Percentiles rank a stretch among this genome's conserved stretches.
Conservation (phyloP, 2,888 invertebrate species). For the Ennomos fuscantarius region DNA sequence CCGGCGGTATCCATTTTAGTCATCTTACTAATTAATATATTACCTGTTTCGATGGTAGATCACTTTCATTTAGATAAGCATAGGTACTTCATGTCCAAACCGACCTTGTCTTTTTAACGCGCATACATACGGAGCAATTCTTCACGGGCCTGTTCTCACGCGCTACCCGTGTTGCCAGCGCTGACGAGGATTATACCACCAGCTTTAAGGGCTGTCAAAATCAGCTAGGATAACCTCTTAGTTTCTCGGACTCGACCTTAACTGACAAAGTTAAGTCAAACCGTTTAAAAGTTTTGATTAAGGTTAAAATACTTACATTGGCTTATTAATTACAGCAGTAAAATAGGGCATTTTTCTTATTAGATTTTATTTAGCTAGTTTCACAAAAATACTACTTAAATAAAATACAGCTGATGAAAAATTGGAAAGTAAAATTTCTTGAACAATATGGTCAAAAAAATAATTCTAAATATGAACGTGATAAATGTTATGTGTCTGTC, state of each 20-base stretch:
- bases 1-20: too few relatives aligned
- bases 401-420: too few relatives aligned
- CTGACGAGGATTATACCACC: slow-evolving; percentile 64
- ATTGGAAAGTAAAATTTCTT: too few relatives aligned
- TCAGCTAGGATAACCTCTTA: slow-evolving; percentile 3
- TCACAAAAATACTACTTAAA: too few relatives aligned
- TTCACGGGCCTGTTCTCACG: slow-evolving; percentile 76
- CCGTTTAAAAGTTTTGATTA: slow-evolving; percentile 17
- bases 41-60: too few relatives aligned
- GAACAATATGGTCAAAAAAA: too few relatives aligned
- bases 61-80: too few relatives aligned
- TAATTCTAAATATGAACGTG: too few relatives aligned
- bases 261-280: slow-evolving; percentile 7
- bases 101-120: slow-evolving; percentile 38
- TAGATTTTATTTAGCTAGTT: too few relatives aligned
- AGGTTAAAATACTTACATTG: slow-evolving; percentile 2
- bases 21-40: too few relatives aligned
- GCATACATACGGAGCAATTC: slow-evolving; percentile 46
- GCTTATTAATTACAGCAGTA: not conserved
- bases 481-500: too few relatives aligned
- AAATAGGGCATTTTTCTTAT: too few relatives aligned
- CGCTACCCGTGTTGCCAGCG: slow-evolving; percentile 74
- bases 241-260: slow-evolving; percentile 15
- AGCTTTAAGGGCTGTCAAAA: slow-evolving; percentile 54
- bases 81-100: not conserved